A percentile compares a stretch with the other conserved stretches of the same genome.
These are phyloP conservation scores for Lucifuga dentata DNA, from an alignment of 2,113 vertebrate genomes.

Conservation along the genomic window DNA sequence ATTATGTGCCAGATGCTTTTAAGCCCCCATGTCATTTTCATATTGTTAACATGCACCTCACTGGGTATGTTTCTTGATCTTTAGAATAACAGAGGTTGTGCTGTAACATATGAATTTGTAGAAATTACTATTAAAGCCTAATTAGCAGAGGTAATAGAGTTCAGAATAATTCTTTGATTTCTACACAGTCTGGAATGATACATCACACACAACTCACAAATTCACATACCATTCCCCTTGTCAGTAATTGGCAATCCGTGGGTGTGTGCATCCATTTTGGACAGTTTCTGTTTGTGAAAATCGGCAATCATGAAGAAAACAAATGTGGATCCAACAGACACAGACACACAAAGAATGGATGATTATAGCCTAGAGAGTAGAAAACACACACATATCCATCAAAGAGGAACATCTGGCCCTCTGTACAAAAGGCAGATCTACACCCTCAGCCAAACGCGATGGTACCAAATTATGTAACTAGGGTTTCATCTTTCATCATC, in stretches of 20 bases:
- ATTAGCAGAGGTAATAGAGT: too few species aligned
- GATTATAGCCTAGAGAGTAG: conserved; percentile 8
- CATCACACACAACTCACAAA: conserved; percentile 11
- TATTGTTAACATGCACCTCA: conserved; percentile 13
- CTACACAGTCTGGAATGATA: neutral
- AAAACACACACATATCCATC: conserved; percentile 6
- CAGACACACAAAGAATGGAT: conserved; percentile 11
- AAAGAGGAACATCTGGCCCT: conserved; percentile 1
- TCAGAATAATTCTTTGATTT: neutral
- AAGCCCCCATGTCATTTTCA: conserved; percentile 24
- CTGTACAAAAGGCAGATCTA: neutral
- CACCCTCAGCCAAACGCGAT: conserved; percentile 12
- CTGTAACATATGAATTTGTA: neutral
- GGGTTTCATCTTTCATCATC: conserved; percentile 4
- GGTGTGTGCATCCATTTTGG: conserved; percentile 1
- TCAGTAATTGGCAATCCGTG: neutral
- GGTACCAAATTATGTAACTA: conserved; percentile 10
- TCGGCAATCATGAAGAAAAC: neutral
- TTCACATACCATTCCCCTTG: neutral
- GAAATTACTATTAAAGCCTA: too few species aligned
- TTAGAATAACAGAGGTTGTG: too few species aligned
- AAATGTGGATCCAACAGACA: conserved; percentile 18
- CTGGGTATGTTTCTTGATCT: conserved; percentile 11
- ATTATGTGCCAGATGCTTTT: conserved; percentile 21
- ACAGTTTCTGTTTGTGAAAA: conserved; percentile 11